Base-by-base conservation (phyloP, 1,140 invertebrate genomes). In the Camponotus pennsylvanicus region DNA sequence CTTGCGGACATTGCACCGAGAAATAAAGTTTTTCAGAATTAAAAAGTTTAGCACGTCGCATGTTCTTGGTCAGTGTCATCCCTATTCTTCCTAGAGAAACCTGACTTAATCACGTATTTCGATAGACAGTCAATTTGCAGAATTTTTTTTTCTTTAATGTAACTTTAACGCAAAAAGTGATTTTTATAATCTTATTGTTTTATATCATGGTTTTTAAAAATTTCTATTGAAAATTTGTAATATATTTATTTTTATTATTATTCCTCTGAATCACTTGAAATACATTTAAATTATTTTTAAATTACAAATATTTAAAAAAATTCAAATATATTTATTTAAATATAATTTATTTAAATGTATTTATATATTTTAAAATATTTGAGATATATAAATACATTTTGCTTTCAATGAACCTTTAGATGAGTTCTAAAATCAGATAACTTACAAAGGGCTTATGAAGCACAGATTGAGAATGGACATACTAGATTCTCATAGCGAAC, bases 41-140 rank as follows among this genome's bases (percentile, higher is more conserved):
- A 88, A 92, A 52, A 52, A 94, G 87, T 93, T 92, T 75, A 93
- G 94, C 94, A 95, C 94, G 93, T 89, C 91, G 93, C 94, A 94
- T 94, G 94, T 94, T 94, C 92, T 94, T 93, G 91, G 90, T 92
- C 91, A 92, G 86, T 92, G 91, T 92, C 85, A 86, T 84, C 86
- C 91, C 90, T 55, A 87, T 52, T 52, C 40, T 80, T 91, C 87
- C 90, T 88, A 61, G 32, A 70, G 61, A 61, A 78, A 63, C 84
- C 86, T 85, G 73, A 87, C 83, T 83, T 86, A 90, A 89, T 83
- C 89, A 89, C 76, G 55, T 80, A 77, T 89, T 64, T 91, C 18
- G 87, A 90, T 91, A 82, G 89, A 91, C 89, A 90, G 89, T 88
- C 89, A 90, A 89, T 89, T 89, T 76, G 15, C 27, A 63, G n/a